Percentiles rank a stretch among this genome's conserved stretches.
These are phyloP conservation scores for Drosophila azteca DNA, from an alignment of 1,140 invertebrate species.

Conservation along the genomic window DNA sequence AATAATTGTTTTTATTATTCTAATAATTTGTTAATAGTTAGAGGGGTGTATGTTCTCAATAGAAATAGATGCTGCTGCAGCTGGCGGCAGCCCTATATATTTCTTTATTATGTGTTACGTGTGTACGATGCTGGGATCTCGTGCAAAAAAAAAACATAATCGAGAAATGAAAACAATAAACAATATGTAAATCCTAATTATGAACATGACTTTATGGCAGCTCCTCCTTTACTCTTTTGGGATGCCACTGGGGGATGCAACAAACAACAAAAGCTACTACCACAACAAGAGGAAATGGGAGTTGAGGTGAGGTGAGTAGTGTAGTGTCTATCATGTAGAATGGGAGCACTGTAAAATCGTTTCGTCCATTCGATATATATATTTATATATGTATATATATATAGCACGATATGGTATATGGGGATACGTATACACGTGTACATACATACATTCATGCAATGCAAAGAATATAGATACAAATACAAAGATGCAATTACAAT, in stretches of 20 bases:
- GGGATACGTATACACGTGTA: no score
- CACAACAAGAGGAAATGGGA: constrained; percentile 6
- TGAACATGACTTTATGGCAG: constrained; percentile 81
- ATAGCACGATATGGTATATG: constrained; percentile 13
- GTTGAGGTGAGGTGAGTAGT: not conserved
- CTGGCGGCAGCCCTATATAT: constrained; percentile 1
- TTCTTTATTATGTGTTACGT: constrained; percentile 25
- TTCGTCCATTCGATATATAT: not conserved
- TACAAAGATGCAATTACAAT: constrained; percentile 25
- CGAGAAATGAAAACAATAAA: constrained; percentile 41
- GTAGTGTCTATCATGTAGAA: no score
- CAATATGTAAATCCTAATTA: constrained; percentile 58
- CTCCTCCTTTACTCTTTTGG: not conserved
- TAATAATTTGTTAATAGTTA: constrained; percentile 50
- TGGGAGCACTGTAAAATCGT: constrained; percentile 37
- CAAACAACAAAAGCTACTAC: constrained; percentile 13
- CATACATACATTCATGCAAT: no score
- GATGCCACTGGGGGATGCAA: constrained; percentile 5
- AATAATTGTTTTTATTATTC: constrained; percentile 41
- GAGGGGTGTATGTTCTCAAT: constrained; percentile 30
- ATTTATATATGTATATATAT: constrained; percentile 11
- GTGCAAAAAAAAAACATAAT: constrained; percentile 70
- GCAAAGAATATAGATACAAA: not conserved
- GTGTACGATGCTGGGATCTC: constrained; percentile 56
- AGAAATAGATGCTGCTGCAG: constrained; percentile 27